Base-by-base conservation (phyloP, 2,888 invertebrate species). In the Adelphocoris suturalis region DNA sequence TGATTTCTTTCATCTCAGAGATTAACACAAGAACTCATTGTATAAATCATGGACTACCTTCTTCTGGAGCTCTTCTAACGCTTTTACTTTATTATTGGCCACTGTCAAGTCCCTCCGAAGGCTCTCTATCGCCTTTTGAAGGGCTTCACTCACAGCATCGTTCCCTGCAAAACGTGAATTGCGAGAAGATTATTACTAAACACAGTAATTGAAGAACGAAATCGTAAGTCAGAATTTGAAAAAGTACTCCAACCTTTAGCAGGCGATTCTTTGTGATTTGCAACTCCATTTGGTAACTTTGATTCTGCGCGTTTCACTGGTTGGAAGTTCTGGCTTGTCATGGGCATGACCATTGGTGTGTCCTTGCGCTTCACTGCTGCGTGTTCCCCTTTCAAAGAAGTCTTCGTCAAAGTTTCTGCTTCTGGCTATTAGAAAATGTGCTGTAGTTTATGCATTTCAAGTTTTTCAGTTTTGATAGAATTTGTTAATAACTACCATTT, bases 111-210 rank as follows among this genome's bases (percentile, higher is more conserved):
- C 91, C 55, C 89, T 84, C 13, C 90, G 27, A 47, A 91, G 81
- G 23, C 87, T 90, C 47, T 91, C 90, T 13, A 91, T 87, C 52
- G 91, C 90, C 61, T 90, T 91, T 48, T 91, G 90, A 28, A 91
- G 68, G 16, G 90, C 91, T 68, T 91, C 91, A 68, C 84, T 86
- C 0, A 91, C 89, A 5, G 75, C 57, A 61, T 91, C 91, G 13
- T 80, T 80, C 28, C 27, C 68, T 68, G 0, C 37, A 9, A 68
- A 68, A 68, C 68, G 9, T 68, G 5, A 23, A 68, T 23, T 5
- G 19, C 2, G 19, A 27, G 7, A 23, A 57, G n/a, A 57, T 0
- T 14, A 16, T 57, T 5, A n/a, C 14, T 37, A 37, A 4, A 37
- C 2, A 37, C 2, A 37, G 2, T 37, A 37, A 37, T 37, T 37